Evolutionary conservation across 2,888 invertebrate genomes (phyloP).

Genomic region (Steinernema carpocapsae): DNA sequence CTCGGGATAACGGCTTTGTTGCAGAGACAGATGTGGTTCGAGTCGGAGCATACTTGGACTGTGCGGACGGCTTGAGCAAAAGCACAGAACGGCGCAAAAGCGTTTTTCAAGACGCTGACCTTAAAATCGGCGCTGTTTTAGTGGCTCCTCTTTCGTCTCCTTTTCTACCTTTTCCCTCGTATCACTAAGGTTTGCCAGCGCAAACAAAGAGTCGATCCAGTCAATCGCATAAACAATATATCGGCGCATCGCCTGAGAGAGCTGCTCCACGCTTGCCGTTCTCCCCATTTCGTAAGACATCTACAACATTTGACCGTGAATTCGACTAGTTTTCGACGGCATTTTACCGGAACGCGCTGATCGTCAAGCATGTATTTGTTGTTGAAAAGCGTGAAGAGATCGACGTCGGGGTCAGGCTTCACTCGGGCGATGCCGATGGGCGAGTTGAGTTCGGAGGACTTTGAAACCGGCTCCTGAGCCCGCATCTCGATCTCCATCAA

Average conservation of each 20-base stretch:
- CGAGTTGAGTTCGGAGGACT: neutral
- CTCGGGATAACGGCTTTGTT: conserved; percentile 58
- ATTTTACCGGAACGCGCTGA: conserved; percentile 41
- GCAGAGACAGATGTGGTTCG: conserved; percentile 56
- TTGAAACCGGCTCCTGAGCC: conserved; percentile 18
- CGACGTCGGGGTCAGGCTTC: conserved; percentile 62
- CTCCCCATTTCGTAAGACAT: conserved; percentile 53
- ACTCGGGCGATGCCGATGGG: conserved; percentile 47
- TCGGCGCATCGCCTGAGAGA: conserved; percentile 58
- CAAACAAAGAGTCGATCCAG: conserved; percentile 66
- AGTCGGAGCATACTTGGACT: conserved; percentile 30
- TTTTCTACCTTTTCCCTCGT: conserved; percentile 17
- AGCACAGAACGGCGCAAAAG: conserved; percentile 53
- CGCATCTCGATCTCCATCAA: conserved; percentile 60
- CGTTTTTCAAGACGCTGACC: conserved; percentile 48
- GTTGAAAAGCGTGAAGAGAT: conserved; percentile 54
- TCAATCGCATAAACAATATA: conserved; percentile 61
- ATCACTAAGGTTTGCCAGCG: conserved; percentile 46
- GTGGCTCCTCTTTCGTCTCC: neutral
- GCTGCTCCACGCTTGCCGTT: conserved; percentile 60
- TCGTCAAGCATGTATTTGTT: conserved; percentile 47
- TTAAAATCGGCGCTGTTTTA: conserved; percentile 17
- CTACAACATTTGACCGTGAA: conserved; percentile 39
- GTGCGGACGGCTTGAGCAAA: conserved; percentile 46
- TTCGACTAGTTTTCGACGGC: neutral